A percentile compares a stretch with the other conserved stretches of the same genome.
Conservation (phyloP, 1,140 invertebrate genomes). For the Leptonema lineaticorne region DNA sequence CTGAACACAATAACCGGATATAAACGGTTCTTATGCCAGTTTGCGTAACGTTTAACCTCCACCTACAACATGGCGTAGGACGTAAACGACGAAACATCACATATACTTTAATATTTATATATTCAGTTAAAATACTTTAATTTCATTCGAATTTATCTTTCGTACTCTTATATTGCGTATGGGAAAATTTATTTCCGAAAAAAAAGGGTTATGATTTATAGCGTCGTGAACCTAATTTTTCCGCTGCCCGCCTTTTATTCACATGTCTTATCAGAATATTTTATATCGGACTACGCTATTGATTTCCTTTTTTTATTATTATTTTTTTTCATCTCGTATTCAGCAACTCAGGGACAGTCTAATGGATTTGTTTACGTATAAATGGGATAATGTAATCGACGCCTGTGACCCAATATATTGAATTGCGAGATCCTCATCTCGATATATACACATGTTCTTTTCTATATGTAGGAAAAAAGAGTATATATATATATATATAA, state of each 20-base stretch:
- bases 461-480: too few species aligned
- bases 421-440: slow-evolving; percentile 1
- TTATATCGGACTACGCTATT: neutral
- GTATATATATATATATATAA: too few species aligned
- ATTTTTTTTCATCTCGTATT: neutral
- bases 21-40: neutral
- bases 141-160: too few species aligned
- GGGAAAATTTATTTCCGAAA: too few species aligned
- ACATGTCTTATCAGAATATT: neutral
- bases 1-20: neutral
- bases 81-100: too few species aligned
- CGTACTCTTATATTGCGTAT: too few species aligned
- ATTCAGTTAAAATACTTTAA: too few species aligned
- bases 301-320: slow-evolving; percentile 9
- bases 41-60: slow-evolving; percentile 19
- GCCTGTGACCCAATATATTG: slow-evolving; percentile 22
- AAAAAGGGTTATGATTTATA: too few species aligned
- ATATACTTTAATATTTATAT: too few species aligned
- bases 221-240: too few species aligned
- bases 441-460: neutral
- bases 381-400: slow-evolving; percentile 16
- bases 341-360: slow-evolving; percentile 3
- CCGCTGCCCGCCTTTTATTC: too few species aligned
- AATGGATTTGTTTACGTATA: slow-evolving; percentile 28
- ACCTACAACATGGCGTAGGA: too few species aligned